Conservation (phyloP, 1,140 invertebrate genomes). For the Aphidius gifuensis region DNA sequence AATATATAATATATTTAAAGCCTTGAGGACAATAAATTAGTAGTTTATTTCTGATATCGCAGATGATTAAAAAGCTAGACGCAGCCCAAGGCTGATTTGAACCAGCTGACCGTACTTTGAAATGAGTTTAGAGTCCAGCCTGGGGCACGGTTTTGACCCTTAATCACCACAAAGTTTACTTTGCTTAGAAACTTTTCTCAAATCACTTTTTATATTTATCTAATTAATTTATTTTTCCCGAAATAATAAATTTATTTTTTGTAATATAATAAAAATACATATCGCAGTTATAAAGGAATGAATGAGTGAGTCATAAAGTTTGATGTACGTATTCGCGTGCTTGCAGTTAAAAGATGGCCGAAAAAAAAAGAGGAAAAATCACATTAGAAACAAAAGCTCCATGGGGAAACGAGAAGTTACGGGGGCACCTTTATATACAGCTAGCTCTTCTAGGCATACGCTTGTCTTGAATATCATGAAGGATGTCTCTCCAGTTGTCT, state of each 20-base stretch:
- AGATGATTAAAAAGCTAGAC: conserved; percentile 13
- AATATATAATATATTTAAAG: neutral
- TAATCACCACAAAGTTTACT: neutral
- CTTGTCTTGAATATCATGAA: conserved; percentile 46
- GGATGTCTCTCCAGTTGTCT: conserved; percentile 36
- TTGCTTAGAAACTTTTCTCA: neutral
- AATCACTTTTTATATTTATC: too few species aligned
- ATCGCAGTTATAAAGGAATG: too few species aligned
- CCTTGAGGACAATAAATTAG: conserved; percentile 3
- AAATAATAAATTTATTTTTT: too few species aligned
- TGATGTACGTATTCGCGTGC: conserved; percentile 43
- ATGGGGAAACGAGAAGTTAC: conserved; percentile 45
- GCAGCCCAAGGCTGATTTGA: conserved; percentile 11
- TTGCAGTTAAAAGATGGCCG: conserved; percentile 20
- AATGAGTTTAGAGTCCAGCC: conserved; percentile 19
- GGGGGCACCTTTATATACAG: conserved; percentile 32
- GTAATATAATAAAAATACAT: too few species aligned
- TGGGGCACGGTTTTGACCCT: conserved; percentile 9
- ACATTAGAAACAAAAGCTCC: conserved; percentile 45
- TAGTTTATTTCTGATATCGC: conserved; percentile 1
- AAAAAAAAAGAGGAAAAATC: conserved; percentile 34
- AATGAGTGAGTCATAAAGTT: conserved; percentile 38
- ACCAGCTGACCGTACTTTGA: conserved; percentile 18
- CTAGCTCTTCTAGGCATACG: conserved; percentile 30
- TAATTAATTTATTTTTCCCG: too few species aligned